Conservation (phyloP, 2,888 invertebrate genomes). For the Lasioglossum lativentre region DNA sequence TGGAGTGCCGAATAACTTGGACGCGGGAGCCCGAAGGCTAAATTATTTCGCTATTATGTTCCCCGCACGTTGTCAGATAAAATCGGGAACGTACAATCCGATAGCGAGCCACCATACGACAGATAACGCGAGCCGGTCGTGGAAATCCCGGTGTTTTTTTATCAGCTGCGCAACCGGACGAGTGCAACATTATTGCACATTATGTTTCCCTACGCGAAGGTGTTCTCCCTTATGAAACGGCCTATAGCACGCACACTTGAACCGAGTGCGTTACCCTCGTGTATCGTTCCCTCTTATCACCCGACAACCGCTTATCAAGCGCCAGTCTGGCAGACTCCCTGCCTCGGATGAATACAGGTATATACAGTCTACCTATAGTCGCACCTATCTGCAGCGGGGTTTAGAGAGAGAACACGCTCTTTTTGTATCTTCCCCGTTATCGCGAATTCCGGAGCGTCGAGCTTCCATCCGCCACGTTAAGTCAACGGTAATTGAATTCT, state of each 20-base stretch:
- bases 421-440: conserved; percentile 69
- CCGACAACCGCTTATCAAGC: conserved; percentile 77
- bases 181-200: conserved; percentile 34
- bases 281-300: conserved; percentile 73
- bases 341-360: conserved; percentile 74
- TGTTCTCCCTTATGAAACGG: conserved; percentile 49
- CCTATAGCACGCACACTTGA: conserved; percentile 44
- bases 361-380: conserved; percentile 53
- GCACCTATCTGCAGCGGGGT: conserved; percentile 41
- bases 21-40: not conserved
- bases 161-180: conserved; percentile 41
- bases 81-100: conserved; percentile 15
- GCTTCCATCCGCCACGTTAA: conserved; percentile 58
- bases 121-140: conserved; percentile 39
- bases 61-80: conserved; percentile 23
- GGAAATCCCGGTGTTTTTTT: conserved; percentile 58
- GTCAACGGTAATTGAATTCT: conserved; percentile 71
- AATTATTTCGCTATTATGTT: conserved; percentile 22
- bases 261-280: conserved; percentile 76
- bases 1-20: not conserved
- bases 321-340: conserved; percentile 73
- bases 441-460: conserved; percentile 70
- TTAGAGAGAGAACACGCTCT: conserved; percentile 64
- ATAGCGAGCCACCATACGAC: conserved; percentile 38
- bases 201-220: conserved; percentile 33